A percentile compares a stretch with the other conserved stretches of the same genome.
phyloP scores from a whole-genome alignment of 64 coral and sea anemone genomes.

The Catalaphyllia jardinei region DNA sequence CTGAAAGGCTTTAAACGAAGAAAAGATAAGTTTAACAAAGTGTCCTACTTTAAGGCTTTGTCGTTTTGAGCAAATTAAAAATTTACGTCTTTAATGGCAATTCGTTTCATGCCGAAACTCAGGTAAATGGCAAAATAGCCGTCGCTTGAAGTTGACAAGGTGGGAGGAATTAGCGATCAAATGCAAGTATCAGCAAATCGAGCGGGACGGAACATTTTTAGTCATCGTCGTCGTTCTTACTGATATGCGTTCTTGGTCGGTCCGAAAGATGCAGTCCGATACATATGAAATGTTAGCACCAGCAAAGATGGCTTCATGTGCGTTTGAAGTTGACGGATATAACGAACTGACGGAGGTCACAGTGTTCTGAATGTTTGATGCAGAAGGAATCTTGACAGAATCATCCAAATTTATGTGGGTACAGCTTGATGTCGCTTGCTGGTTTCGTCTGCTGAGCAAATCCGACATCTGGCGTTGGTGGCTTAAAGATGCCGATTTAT shows the following conservation, averaged over 20 bases:
- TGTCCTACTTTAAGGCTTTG: neutral
- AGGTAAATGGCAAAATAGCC: neutral
- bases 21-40: neutral
- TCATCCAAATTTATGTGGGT: too few species aligned
- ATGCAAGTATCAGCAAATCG: neutral
- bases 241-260: too few species aligned
- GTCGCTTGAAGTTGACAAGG: neutral
- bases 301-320: too few species aligned
- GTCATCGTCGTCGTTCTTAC: too few species aligned
- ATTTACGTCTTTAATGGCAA: neutral
- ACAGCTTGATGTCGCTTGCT: too few species aligned
- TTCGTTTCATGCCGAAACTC: neutral
- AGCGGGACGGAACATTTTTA: neutral
- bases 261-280: too few species aligned
- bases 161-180: neutral
- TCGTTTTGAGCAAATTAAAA: neutral
- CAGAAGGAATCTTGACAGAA: too few species aligned
- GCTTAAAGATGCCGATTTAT: too few species aligned
- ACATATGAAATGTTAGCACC: too few species aligned
- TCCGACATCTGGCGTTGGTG: too few species aligned
- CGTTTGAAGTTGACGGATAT: neutral
- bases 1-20: neutral
- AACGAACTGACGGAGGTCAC: neutral
- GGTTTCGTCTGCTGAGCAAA: too few species aligned
- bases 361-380: neutral